These are phyloP conservation scores for Caligus rogercresseyi DNA, from an alignment of 1,140 invertebrate genomes.

Conservation along the genomic window DNA sequence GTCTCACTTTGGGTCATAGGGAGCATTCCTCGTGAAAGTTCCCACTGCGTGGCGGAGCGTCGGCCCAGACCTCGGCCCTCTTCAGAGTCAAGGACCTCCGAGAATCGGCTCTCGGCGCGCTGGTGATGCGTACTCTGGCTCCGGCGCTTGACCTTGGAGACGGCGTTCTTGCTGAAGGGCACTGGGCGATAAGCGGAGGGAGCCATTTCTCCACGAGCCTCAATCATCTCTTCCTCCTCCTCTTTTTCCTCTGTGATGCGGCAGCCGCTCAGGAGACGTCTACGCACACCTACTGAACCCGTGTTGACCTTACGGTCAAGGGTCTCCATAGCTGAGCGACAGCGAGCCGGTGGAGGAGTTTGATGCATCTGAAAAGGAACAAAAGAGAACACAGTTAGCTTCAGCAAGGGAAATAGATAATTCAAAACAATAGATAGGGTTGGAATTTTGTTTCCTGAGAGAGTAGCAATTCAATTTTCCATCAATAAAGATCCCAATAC, in stretches of 20 bases:
- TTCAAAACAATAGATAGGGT: too few species aligned
- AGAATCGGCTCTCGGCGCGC: neutral
- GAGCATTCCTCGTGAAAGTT: neutral
- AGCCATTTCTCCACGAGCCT: neutral
- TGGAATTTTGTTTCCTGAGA: too few species aligned
- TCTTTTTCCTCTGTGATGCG: neutral
- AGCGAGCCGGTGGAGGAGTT: neutral
- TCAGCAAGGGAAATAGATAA: too few species aligned
- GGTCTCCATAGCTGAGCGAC: constrained; percentile 6
- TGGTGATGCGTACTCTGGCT: constrained; percentile 11
- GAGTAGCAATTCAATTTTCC: too few species aligned
- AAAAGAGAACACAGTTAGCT: too few species aligned
- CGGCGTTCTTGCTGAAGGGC: neutral
- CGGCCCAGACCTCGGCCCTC: neutral
- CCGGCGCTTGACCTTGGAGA: neutral
- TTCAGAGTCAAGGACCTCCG: neutral
- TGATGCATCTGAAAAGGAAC: neutral
- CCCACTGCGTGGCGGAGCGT: neutral
- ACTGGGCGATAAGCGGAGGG: neutral
- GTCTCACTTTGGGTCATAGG: neutral
- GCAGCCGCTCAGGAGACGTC: neutral
- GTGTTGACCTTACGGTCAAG: neutral
- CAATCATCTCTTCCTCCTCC: neutral
- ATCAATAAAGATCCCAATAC: too few species aligned
- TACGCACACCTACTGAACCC: constrained; percentile 1